These are phyloP conservation scores for Lumbricus terrestris DNA, from an alignment of 2,888 invertebrate genomes.

Conservation along the genomic window DNA sequence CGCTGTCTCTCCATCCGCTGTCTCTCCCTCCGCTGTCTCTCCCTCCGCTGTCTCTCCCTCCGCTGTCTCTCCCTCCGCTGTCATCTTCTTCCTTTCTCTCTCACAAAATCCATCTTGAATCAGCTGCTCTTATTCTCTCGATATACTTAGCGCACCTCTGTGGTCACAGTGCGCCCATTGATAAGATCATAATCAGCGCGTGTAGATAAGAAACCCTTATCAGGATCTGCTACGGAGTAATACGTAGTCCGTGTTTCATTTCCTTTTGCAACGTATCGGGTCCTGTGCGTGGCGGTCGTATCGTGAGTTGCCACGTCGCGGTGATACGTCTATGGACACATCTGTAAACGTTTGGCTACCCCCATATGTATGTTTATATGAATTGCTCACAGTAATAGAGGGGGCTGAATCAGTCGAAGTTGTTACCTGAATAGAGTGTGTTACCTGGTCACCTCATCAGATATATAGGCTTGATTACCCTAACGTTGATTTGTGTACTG, in stretches of 20 bases:
- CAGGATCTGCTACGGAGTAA: not conserved
- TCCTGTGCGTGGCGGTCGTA: not conserved
- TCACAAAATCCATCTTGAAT: not conserved
- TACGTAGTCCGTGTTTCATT: not conserved
- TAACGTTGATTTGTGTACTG: not conserved
- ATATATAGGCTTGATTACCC: too few species aligned
- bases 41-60: too few species aligned
- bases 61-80: too few species aligned
- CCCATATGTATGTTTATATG: not conserved
- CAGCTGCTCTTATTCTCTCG: not conserved
- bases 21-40: too few species aligned
- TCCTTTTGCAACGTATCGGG: not conserved
- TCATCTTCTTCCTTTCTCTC: not conserved
- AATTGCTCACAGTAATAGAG: not conserved
- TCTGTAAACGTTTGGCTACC: not conserved
- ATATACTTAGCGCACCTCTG: not conserved
- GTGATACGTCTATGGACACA: not conserved
- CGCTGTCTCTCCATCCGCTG: too few species aligned
- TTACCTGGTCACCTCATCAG: not conserved
- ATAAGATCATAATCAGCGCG: not conserved
- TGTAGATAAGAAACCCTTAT: not conserved
- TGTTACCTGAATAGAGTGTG: not conserved
- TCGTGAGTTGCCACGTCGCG: not conserved
- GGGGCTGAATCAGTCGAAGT: not conserved
- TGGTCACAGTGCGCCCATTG: not conserved